phyloP scores from a whole-genome alignment of 2,113 vertebrate genomes.

The Cyanoramphus novaezelandiae region DNA sequence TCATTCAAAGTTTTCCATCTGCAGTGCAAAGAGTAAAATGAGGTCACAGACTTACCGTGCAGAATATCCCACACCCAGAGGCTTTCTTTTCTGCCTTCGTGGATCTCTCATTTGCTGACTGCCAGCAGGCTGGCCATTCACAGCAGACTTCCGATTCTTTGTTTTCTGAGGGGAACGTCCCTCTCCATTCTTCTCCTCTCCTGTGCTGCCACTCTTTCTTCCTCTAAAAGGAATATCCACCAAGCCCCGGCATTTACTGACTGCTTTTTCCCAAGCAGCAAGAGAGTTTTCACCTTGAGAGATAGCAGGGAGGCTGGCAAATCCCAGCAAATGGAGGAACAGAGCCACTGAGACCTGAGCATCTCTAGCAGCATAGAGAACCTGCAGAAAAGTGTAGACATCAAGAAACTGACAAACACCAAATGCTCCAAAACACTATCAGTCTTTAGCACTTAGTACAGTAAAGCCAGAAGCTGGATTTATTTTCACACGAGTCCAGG shows the following conservation, averaged over 20 bases:
- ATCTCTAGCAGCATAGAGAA: conserved; percentile 90
- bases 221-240: conserved; percentile 89
- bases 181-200: conserved; percentile 74
- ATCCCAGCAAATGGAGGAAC: conserved; percentile 87
- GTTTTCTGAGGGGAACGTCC: conserved; percentile 59
- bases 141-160: conserved; percentile 60
- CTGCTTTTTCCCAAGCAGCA: conserved; percentile 73
- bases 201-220: conserved; percentile 57
- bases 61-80: conserved; percentile 90
- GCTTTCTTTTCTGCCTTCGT: conserved; percentile 87
- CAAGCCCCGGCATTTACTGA: conserved; percentile 83
- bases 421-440: background rate
- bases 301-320: conserved; percentile 51
- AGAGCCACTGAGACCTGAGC: conserved; percentile 92
- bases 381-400: conserved; percentile 70
- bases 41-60: conserved; percentile 80
- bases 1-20: background rate
- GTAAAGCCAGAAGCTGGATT: background rate
- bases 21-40: background rate
- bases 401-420: background rate
- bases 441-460: background rate
- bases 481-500: background rate
- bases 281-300: conserved; percentile 9
- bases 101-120: conserved; percentile 87
- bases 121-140: conserved; percentile 71